Conservation (phyloP, 2,113 vertebrate genomes). For the Ptyas mucosa region DNA sequence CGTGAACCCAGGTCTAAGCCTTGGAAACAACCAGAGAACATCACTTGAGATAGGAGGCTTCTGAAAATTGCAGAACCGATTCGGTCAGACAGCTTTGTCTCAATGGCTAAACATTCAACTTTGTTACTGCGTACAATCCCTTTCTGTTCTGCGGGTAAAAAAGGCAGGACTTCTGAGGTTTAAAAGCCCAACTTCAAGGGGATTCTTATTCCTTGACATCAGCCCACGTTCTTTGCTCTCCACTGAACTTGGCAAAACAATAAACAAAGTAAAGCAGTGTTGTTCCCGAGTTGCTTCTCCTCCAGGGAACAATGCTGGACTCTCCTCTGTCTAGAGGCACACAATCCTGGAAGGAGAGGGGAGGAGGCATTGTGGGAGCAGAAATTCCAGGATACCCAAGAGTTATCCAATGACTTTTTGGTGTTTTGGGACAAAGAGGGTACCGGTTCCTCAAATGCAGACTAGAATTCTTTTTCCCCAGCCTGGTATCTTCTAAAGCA, state of each 20-base stretch:
- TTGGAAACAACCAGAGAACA: not conserved
- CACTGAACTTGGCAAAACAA: slow-evolving; percentile 61
- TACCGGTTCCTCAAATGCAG: not conserved
- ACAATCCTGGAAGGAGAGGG: not conserved
- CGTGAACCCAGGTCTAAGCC: slow-evolving; percentile 4
- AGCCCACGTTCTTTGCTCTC: slow-evolving; percentile 56
- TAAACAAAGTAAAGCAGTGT: slow-evolving; percentile 74
- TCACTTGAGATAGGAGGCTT: slow-evolving; percentile 37
- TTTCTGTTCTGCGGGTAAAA: slow-evolving; percentile 62
- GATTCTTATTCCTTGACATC: slow-evolving; percentile 73
- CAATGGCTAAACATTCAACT: slow-evolving; percentile 64
- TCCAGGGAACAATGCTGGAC: not conserved
- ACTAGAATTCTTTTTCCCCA: too few species aligned
- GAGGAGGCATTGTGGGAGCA: not conserved
- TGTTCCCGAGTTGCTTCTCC: slow-evolving; percentile 9
- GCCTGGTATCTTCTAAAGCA: not conserved
- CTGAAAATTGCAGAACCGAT: slow-evolving; percentile 15
- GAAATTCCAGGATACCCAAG: not conserved
- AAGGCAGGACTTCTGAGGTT: slow-evolving; percentile 62
- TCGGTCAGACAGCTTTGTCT: slow-evolving; percentile 72
- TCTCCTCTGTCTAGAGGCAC: not conserved
- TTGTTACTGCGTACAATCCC: slow-evolving; percentile 68
- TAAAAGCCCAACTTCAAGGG: slow-evolving; percentile 69
- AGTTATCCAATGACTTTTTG: not conserved
- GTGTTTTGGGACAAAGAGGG: not conserved